Base-by-base conservation (phyloP, 2,113 vertebrate species). In the Otolemur garnettii region DNA sequence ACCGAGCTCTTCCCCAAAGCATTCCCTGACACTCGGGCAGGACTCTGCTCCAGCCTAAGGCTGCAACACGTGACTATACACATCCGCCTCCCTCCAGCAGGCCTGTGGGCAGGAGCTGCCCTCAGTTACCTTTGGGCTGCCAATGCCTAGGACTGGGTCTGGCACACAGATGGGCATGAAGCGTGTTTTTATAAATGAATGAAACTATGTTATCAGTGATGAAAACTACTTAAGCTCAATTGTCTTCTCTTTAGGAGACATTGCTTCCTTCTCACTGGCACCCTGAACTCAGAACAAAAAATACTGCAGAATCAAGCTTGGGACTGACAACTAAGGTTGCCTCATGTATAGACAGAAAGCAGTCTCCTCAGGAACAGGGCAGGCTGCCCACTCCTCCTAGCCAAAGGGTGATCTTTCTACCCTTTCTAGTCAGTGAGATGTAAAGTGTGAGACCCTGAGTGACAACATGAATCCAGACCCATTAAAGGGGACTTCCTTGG, bases 171-270 rank as follows among this genome's bases (percentile, higher is more conserved):
- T 21, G 7, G 33, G 11, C 75, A 22, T 50, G 66, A 90, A 71
- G 28, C n/a, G 4, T 59, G 24, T 53, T 69, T 66, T 66, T 24
- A 57, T 68, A 64, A 94, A 69, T 87, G 42, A 92, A 84, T 33
- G 30, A 69, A 94, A 81, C 42, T 71, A 66, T 28, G 75, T 42
- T 42, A 78, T 57, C 50, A 86, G 21, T 74, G 38, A 72, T 74
- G 42, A 85, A 92, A 95, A 94, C 38, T 26, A 59, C 66, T 71
- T 11, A 80, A 68, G 50, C 59, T 75, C 45, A 4, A 64, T 80
- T 81, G 24, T 38, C 77, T 28, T 88, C 38, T 88, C 5, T 72
- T 22, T 72, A 68, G 55, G 60, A 88, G 11, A 21, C 21, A 91
- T 62, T 60, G 35, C 14, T 26, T 53, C 17, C 8, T 62, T 42